phyloP scores from a whole-genome alignment of 1,140 invertebrate genomes.

The Globodera ellingtonae region DNA sequence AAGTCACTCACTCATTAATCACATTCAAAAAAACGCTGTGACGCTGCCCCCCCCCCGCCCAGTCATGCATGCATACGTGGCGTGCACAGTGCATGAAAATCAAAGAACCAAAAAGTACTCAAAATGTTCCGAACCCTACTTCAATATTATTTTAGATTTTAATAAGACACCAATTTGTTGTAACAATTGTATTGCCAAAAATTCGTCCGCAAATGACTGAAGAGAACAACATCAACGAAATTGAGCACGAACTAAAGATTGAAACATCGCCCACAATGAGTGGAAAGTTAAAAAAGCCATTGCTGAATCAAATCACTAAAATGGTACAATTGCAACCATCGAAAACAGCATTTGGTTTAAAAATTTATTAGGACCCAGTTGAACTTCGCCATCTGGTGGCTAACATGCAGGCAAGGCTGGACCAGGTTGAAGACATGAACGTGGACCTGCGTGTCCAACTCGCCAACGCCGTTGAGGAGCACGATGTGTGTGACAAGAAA shows the following conservation, averaged over 20 bases:
- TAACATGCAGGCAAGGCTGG: constrained; percentile 16
- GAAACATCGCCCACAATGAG: neutral
- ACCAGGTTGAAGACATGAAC: constrained; percentile 32
- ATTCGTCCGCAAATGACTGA: neutral
- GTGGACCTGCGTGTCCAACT: constrained; percentile 36
- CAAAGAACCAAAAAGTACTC: no score
- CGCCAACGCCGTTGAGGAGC: constrained; percentile 3
- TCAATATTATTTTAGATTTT: no score
- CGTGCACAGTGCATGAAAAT: no score
- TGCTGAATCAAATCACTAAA: neutral
- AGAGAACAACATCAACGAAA: neutral
- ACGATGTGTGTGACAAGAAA: constrained; percentile 9
- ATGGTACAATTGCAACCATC: neutral
- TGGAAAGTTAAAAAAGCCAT: neutral
- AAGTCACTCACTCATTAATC: no score
- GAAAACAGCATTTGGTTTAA: neutral
- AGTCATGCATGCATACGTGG: no score
- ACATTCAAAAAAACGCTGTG: no score
- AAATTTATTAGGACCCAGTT: neutral
- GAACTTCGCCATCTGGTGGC: constrained; percentile 15
- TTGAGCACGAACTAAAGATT: neutral
- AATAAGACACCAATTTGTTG: no score
- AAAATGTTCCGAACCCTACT: no score
- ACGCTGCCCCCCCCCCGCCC: no score
- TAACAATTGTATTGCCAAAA: no score